phyloP scores from a whole-genome alignment of 2,888 invertebrate species.

The Cacoxenus indagator region DNA sequence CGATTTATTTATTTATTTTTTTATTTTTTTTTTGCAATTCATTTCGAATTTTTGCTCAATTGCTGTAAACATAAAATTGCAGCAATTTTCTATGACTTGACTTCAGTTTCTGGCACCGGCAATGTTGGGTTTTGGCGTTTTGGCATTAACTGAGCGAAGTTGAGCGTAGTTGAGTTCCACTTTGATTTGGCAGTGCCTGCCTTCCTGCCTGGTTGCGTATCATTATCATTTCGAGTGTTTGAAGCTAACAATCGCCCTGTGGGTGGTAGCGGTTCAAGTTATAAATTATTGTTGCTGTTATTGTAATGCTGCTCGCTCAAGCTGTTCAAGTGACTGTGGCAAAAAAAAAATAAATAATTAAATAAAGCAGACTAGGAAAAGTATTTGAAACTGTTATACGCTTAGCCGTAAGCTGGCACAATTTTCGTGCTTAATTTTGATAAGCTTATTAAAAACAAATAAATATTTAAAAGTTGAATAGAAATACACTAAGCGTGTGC shows the following conservation, averaged over 20 bases:
- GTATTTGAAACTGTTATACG: too few species aligned
- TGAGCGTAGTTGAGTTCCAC: background rate
- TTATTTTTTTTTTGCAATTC: slow-evolving; percentile 22
- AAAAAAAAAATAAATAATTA: background rate
- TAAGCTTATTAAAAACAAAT: too few species aligned
- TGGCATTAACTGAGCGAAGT: slow-evolving; percentile 50
- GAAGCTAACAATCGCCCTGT: slow-evolving; percentile 57
- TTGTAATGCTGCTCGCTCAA: too few species aligned
- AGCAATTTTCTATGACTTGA: slow-evolving; percentile 62
- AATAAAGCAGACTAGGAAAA: too few species aligned
- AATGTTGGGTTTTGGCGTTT: background rate
- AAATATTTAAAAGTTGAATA: too few species aligned
- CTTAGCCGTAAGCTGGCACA: too few species aligned
- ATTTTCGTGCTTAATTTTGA: too few species aligned
- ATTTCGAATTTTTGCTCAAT: slow-evolving; percentile 57
- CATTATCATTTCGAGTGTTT: slow-evolving; percentile 16
- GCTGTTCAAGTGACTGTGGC: slow-evolving; percentile 34
- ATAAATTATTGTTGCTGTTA: slow-evolving; percentile 50
- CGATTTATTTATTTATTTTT: slow-evolving; percentile 23
- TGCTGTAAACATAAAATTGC: slow-evolving; percentile 64
- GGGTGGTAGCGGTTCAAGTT: slow-evolving; percentile 58
- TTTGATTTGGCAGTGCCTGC: background rate
- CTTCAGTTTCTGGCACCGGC: slow-evolving; percentile 42
- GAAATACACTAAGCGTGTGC: too few species aligned
- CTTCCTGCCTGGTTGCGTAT: slow-evolving; percentile 22